phyloP scores from a whole-genome alignment of 64 coral and sea anemone genomes.

The Dendrophyllia cribrosa region DNA sequence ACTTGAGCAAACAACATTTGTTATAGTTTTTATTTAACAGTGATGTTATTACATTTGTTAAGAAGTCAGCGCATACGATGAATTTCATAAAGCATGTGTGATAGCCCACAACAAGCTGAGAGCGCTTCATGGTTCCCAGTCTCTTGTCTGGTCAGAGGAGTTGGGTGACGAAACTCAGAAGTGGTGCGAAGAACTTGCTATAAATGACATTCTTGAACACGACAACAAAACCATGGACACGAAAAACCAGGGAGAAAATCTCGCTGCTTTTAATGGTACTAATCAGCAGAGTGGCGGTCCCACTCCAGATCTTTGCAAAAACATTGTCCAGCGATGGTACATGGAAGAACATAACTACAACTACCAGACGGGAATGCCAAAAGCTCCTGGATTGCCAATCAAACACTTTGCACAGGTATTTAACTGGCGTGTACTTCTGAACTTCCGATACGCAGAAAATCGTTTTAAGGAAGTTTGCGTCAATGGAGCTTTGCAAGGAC shows the following conservation, averaged over 20 bases:
- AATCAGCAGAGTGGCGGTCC: neutral
- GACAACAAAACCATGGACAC: constrained; percentile 27
- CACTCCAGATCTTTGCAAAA: neutral
- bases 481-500: too few relatives aligned
- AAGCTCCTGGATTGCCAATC: constrained; percentile 28
- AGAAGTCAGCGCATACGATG: constrained; percentile 14
- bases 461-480: too few relatives aligned
- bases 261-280: neutral
- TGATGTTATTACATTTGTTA: neutral
- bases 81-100: constrained; percentile 31
- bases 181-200: constrained; percentile 53
- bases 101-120: constrained; percentile 30
- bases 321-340: constrained; percentile 44
- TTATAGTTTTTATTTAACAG: too few relatives aligned
- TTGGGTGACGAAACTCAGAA: constrained; percentile 1
- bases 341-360: constrained; percentile 34
- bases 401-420: constrained; percentile 72
- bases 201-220: constrained; percentile 29
- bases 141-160: constrained; percentile 41
- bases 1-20: too few relatives aligned
- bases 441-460: neutral
- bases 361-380: constrained; percentile 20
- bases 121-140: constrained; percentile 3
- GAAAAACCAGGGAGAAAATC: constrained; percentile 43
- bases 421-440: neutral